Conservation (phyloP, 2,797 vertebrate species). For the Mallotus villosus region DNA sequence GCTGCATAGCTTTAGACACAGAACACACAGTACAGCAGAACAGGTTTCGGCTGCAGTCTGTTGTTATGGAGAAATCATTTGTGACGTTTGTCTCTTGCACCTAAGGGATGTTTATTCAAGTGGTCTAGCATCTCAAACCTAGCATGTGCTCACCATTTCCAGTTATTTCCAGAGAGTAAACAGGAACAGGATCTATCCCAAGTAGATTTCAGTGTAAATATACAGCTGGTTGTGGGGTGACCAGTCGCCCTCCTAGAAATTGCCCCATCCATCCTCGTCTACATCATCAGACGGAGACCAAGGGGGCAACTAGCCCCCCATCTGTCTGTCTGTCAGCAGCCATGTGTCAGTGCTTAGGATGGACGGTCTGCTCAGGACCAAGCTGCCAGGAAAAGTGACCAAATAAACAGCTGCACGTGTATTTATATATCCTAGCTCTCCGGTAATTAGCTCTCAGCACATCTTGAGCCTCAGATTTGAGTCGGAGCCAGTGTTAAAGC, state of each 20-base stretch:
- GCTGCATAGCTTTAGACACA: constrained; percentile 32
- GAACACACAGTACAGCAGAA: background rate
- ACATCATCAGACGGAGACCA: constrained; percentile 53
- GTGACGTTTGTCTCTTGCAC: background rate
- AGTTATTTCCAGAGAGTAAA: constrained; percentile 51
- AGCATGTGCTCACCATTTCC: constrained; percentile 65
- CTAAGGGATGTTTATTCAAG: background rate
- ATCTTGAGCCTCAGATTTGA: constrained; percentile 63
- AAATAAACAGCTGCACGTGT: constrained; percentile 71
- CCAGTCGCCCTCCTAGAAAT: constrained; percentile 61
- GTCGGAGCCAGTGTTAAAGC: constrained; percentile 67
- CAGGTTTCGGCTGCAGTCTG: background rate
- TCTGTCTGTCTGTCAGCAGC: constrained; percentile 71
- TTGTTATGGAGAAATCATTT: background rate
- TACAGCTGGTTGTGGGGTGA: constrained; percentile 54
- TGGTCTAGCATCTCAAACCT: constrained; percentile 12
- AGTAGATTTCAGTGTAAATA: constrained; percentile 47
- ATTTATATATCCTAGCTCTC: constrained; percentile 57
- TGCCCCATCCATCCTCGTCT: constrained; percentile 65
- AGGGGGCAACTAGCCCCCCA: constrained; percentile 58
- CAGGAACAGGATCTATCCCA: constrained; percentile 44
- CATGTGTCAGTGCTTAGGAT: constrained; percentile 63
- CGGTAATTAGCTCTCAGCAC: constrained; percentile 58
- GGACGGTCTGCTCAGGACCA: constrained; percentile 59
- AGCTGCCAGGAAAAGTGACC: constrained; percentile 62